Base-by-base conservation (phyloP, 2,113 vertebrate species). In the Cryptotis parvus region DNA sequence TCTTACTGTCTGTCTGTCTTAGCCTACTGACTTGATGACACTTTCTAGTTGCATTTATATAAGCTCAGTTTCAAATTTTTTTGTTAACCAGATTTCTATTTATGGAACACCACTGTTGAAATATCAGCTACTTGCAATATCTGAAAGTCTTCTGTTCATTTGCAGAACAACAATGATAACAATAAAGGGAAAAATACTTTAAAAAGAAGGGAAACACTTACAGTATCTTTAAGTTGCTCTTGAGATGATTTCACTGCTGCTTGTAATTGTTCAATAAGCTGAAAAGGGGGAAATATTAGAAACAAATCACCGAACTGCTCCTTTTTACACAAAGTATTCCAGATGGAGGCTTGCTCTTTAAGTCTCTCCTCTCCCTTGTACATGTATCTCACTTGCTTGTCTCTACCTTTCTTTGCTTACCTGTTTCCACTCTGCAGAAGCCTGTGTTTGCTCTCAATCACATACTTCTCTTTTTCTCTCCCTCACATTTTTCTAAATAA, bases 231-330 rank as follows among this genome's bases (percentile, higher is more conserved):
- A 49, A 91, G 92, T 18, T 84, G 65, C 70, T 96, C 91, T 26
- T 82, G 91, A 81, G 0, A 95, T 77, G 63, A 52, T 87, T 95
- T 92, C 0, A 2, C 24, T 84, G 96, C 58, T 80, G 88, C 91
- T 69, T 95, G 80, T 63, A 73, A 94, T 77, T 39, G 93, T 35
- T 94, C 66, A 75, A 77, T 93, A 33, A 16, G 63, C 75, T 79
- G 39, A 75, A 96, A 95, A 93, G 33, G 39, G 85, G 65, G 49
- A 85, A 76, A 68, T 1, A 79, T 79, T 76, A 81, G 66, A 93
- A 79, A 78, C 1, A 74, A 91, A 79, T 4, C 81, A 0, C 0
- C 2, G 65, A 78, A 70, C 41, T 87, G n/a, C 43, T 85, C 61
- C 31, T 33, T 85, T 63, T 90, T 79, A 63, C 15, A 37, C 55